A percentile compares a stretch with the other conserved stretches of the same genome.
Evolutionary conservation across 2,888 invertebrate genomes (phyloP).

Genomic region (Habrosyne pyritoides): DNA sequence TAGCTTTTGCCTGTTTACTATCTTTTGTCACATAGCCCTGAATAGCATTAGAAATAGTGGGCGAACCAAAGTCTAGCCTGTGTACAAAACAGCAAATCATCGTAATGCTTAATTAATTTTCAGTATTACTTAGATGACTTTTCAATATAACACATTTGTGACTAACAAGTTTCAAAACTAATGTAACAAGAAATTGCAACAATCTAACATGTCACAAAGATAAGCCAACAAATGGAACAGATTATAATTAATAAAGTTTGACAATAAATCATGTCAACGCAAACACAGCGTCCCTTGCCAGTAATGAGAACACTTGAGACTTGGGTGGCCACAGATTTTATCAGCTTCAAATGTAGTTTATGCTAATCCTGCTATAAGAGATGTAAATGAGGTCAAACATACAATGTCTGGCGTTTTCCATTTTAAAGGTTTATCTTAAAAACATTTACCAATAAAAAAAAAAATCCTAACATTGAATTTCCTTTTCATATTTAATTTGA

Average conservation of each 20-base stretch:
- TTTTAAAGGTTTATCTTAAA: too few relatives aligned
- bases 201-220: conserved; percentile 41
- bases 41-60: too few relatives aligned
- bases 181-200: conserved; percentile 20
- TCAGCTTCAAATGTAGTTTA: conserved; percentile 4
- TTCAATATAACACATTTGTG: neutral
- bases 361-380: neutral
- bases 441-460: too few relatives aligned
- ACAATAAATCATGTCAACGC: conserved; percentile 42
- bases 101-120: neutral
- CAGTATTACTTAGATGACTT: neutral
- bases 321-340: conserved; percentile 5
- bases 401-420: neutral
- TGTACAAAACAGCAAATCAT: too few relatives aligned
- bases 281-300: conserved; percentile 21
- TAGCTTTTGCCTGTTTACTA: too few relatives aligned
- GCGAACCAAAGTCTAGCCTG: neutral
- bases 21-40: too few relatives aligned
- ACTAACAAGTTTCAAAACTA: neutral
- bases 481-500: too few relatives aligned
- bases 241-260: conserved; percentile 56
- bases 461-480: too few relatives aligned
- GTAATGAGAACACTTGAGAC: conserved; percentile 18
- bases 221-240: conserved; percentile 44
- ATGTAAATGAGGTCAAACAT: neutral